Evolutionary conservation across 1,140 invertebrate species (phyloP), one percentile per base, ranked within the genome.

Genomic region (Augochlora pura): DNA sequence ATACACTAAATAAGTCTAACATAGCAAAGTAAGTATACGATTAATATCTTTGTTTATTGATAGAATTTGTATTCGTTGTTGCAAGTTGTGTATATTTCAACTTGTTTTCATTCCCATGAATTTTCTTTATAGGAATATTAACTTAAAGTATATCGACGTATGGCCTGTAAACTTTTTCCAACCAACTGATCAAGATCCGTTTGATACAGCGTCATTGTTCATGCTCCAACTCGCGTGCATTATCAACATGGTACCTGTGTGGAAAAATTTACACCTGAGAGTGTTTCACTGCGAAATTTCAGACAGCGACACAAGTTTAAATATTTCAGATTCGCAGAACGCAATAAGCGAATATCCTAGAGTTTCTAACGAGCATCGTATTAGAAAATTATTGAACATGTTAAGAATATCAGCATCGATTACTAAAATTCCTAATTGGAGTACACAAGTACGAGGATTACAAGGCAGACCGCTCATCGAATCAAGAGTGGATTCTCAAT

Each of bases 161-260:
- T 99, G 99, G 99, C 97, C 99, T 14, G 95, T 98, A 0, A 98
- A 99, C 89, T 96, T 98, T 80, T 95, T 98, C 80, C 94, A 95
- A 85, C 97, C 97, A 9, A 94, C 94, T 1, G 94, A 95, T 84
- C 95, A 96, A 76, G 96, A 97, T 90, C 94, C 95, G 6, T 98
- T 98, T 91, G 97, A 97, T 73, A 96, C 96, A 86, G 98, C 96
- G 59, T 98, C 96, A 83, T 94, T 99, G 67, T 99, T 99, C 92
- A 97, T 99, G 94, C 95, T 99, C 87, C 99, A 99, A 92, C 91
- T 99, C 65, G 98, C 98, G 2, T 99, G 98, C 86, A 99, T 99
- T 75, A 95, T 99, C 23, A 97, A 98, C 86, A 99, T 99, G 96
- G 96, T 97, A 76, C 94, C 95, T 18, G 94, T 96, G 87, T 98